A percentile compares a stretch with the other conserved stretches of the same genome.
Conservation (phyloP, 2,797 vertebrate genomes). For the Coilia nasus region DNA sequence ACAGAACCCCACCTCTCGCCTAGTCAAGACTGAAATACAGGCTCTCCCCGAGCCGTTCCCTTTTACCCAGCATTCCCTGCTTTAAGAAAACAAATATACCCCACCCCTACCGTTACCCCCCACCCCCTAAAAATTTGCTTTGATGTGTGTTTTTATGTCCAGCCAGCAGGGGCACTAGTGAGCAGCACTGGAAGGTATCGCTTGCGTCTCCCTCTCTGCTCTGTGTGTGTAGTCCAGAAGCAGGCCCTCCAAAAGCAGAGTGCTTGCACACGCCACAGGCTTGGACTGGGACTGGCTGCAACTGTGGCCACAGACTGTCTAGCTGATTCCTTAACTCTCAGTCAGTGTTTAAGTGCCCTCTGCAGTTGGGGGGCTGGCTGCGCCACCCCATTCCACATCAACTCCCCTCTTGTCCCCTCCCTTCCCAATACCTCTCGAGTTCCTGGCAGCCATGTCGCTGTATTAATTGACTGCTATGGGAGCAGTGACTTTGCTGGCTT, state of each 20-base stretch:
- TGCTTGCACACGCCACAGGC: background rate
- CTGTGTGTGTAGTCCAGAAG: background rate
- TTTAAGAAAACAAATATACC: conserved; percentile 15
- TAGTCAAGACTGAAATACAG: conserved; percentile 8
- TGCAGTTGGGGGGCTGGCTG: background rate
- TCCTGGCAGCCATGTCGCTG: background rate
- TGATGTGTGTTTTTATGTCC: conserved; percentile 19
- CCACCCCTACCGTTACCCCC: background rate
- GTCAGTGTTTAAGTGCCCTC: background rate
- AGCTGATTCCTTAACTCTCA: background rate
- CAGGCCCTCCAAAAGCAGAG: background rate
- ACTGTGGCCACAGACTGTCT: background rate
- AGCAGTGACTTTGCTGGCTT: conserved; percentile 17
- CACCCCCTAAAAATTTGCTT: background rate
- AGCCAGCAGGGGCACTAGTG: conserved; percentile 5
- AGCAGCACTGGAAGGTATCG: background rate
- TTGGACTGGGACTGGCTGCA: background rate
- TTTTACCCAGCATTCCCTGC: conserved; percentile 37
- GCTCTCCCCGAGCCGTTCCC: conserved; percentile 26
- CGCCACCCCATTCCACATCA: background rate
- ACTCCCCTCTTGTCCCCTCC: background rate
- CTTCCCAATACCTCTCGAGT: background rate
- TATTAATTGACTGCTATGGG: conserved; percentile 8
- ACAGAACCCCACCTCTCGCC: conserved; percentile 53
- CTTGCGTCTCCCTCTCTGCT: background rate